Evolutionary conservation across 2,888 invertebrate species (phyloP).

Genomic region (Ennomos erosarius): DNA sequence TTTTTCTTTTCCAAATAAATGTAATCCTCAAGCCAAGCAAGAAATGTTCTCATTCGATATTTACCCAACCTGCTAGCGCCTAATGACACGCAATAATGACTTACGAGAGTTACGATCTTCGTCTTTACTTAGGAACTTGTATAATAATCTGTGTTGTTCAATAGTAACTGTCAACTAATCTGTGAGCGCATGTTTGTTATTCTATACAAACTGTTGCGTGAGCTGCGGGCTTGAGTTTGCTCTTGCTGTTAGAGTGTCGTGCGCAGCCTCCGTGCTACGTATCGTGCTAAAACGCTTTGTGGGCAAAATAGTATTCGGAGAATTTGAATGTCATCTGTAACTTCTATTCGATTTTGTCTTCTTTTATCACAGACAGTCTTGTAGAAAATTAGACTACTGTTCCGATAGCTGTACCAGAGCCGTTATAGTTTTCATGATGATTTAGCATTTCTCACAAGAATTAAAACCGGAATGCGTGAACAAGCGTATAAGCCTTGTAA

Average conservation of each 20-base stretch:
- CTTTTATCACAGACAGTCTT: background rate
- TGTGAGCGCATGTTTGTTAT: slow-evolving; percentile 17
- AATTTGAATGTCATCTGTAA: slow-evolving; percentile 24
- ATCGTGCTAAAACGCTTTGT: slow-evolving; percentile 44
- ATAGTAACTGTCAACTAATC: slow-evolving; percentile 15
- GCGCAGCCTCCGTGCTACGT: slow-evolving; percentile 35
- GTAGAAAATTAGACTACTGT: too few relatives aligned
- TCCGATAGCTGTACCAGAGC: too few relatives aligned
- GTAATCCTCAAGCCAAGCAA: slow-evolving; percentile 17
- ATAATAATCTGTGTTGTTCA: slow-evolving; percentile 32
- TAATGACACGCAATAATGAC: slow-evolving; percentile 81
- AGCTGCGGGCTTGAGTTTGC: slow-evolving; percentile 57
- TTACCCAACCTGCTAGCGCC: slow-evolving; percentile 68
- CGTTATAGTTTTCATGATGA: too few relatives aligned
- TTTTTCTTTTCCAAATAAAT: slow-evolving; percentile 13
- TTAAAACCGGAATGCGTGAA: too few relatives aligned
- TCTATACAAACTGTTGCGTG: slow-evolving; percentile 16
- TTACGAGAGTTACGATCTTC: slow-evolving; percentile 57
- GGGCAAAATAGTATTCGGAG: slow-evolving; percentile 31
- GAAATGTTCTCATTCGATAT: slow-evolving; percentile 41
- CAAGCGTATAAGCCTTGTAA: too few relatives aligned
- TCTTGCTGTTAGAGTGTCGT: slow-evolving; percentile 57
- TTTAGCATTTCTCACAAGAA: too few relatives aligned
- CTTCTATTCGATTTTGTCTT: background rate
- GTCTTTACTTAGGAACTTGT: slow-evolving; percentile 13